Evolutionary conservation across 2,888 invertebrate species (phyloP).

Genomic region (Drosophila rubida): DNA sequence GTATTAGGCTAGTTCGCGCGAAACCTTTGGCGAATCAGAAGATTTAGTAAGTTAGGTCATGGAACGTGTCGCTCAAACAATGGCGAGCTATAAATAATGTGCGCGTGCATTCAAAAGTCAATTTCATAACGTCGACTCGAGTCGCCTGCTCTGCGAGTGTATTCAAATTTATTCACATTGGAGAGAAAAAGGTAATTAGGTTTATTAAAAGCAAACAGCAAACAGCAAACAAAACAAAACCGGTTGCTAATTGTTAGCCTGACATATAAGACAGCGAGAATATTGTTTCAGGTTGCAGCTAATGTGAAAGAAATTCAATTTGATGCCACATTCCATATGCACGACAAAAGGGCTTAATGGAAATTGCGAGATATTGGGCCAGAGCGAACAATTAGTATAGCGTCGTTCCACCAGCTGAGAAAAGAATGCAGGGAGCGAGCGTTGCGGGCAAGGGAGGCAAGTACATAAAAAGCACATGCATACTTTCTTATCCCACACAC

Average conservation of each 20-base stretch:
- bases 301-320: constrained; percentile 20
- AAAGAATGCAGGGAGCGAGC: constrained; percentile 62
- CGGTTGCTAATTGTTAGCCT: constrained; percentile 60
- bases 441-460: constrained; percentile 34
- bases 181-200: constrained; percentile 33
- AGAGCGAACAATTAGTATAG: constrained; percentile 51
- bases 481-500: neutral
- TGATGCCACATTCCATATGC: neutral
- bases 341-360: neutral
- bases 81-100: constrained; percentile 61
- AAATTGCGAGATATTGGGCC: constrained; percentile 39
- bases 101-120: constrained; percentile 42
- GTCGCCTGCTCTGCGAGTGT: neutral
- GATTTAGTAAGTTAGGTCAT: constrained; percentile 71
- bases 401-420: constrained; percentile 18
- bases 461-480: constrained; percentile 30
- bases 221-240: constrained; percentile 41
- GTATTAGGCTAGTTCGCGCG: constrained; percentile 20
- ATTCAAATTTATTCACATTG: constrained; percentile 33
- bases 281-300: constrained; percentile 3
- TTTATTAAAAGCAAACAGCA: constrained; percentile 35
- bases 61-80: constrained; percentile 58
- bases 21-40: neutral
- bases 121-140: constrained; percentile 26
- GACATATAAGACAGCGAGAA: constrained; percentile 17